Percentiles rank a stretch among this genome's conserved stretches.
These are phyloP conservation scores for Polypedilum pembai DNA, from an alignment of 1,140 invertebrate species.

Conservation along the genomic window DNA sequence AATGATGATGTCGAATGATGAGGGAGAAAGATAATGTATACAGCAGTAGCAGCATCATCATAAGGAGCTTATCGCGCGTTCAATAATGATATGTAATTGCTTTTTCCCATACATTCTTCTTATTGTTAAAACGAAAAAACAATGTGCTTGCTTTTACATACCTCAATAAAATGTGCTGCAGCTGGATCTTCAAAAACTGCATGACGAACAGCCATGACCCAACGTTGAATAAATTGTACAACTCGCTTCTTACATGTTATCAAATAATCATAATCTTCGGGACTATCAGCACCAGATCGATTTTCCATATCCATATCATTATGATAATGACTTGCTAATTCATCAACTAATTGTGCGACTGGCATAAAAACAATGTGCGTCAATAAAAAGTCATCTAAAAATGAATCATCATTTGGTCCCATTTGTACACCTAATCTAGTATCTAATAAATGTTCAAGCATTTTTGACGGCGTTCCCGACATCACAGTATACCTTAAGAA, in stretches of 20 bases:
- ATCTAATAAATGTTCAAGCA: slow-evolving; percentile 79
- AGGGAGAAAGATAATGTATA: background rate
- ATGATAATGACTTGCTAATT: slow-evolving; percentile 72
- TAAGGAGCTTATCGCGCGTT: background rate
- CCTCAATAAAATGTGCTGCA: slow-evolving; percentile 64
- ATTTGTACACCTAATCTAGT: slow-evolving; percentile 60
- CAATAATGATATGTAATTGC: background rate
- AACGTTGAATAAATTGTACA: slow-evolving; percentile 70
- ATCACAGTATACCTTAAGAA: slow-evolving; percentile 72
- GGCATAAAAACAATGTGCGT: slow-evolving; percentile 86
- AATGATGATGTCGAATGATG: slow-evolving; percentile 14
- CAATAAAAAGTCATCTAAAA: slow-evolving; percentile 77
- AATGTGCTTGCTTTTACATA: slow-evolving; percentile 35
- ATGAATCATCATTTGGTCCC: slow-evolving; percentile 55
- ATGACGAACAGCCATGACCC: slow-evolving; percentile 63
- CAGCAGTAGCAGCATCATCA: background rate
- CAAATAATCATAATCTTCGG: slow-evolving; percentile 62
- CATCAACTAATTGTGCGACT: slow-evolving; percentile 63
- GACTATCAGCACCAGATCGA: slow-evolving; percentile 32
- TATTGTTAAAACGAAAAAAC: slow-evolving; percentile 23
- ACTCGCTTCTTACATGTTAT: slow-evolving; percentile 67
- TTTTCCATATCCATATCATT: slow-evolving; percentile 40
- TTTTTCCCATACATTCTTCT: background rate
- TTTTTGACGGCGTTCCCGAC: slow-evolving; percentile 80
- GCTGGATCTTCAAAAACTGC: slow-evolving; percentile 67